Base-by-base conservation (phyloP, 2,797 vertebrate species). In the Intellagama lesueurii region DNA sequence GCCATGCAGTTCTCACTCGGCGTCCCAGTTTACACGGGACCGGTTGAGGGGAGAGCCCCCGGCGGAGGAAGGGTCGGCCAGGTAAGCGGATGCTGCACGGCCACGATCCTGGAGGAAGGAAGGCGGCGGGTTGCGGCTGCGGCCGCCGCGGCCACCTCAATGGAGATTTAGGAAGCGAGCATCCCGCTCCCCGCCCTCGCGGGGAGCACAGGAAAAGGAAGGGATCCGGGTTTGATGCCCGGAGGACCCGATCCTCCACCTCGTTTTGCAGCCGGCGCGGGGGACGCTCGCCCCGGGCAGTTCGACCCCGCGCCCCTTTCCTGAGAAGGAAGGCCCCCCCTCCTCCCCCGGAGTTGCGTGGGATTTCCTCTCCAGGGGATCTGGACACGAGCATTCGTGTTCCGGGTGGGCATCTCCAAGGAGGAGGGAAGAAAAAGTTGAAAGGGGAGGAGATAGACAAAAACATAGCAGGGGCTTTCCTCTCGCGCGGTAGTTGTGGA, bases 11-110 rank as follows among this genome's bases (percentile, higher is more conserved):
- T 79, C 35, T 35, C n/a, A 66, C 75, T 66, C 30, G 86, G 82
- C 52, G 26, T 30, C 0, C 47, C 87, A 91, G 88, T 89, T 89
- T 7, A 56, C 84, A 5, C 56, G 66, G 79, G 88, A 85, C 84
- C 70, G 9, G 56, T 24, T 0, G 76, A 44, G 7, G 56, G 8
- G 5, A 35, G n/a, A 47, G 16, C 1, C 17, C 79, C 44, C 6
- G 2, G 24, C 56, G 47, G 78, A 17, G 26, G 28, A 28, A 73
- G 49, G 19, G 86, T 66, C 3, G 9, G 69, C 32, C 68, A 69
- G 84, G 84, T 81, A 68, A 69, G 52, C 52, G 52, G 52, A 56
- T 56, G 52, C 52, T 56, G 52, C 52, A 14, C 52, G 70, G 64
- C 28, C 28, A 22, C 17, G 12, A 30, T 16, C 19, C 22, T 9